Base-by-base conservation (phyloP, 2,797 vertebrate species). In the Molossus alvarezi region DNA sequence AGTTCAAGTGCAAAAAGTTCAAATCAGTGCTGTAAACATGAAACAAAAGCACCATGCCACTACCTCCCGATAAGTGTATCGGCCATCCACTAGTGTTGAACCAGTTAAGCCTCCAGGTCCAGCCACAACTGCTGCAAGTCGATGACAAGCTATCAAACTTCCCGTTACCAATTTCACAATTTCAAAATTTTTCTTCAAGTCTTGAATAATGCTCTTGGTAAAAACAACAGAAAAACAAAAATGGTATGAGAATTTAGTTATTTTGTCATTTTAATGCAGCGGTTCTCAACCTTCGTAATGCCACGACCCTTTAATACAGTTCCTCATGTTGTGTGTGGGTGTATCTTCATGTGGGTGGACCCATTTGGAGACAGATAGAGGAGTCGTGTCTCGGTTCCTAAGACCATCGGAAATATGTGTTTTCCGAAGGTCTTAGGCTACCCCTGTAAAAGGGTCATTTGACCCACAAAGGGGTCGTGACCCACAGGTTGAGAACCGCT, bases 141-240 rank as follows among this genome's bases (percentile, higher is more conserved):
- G 99, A 96, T 99, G 99, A 97, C 99, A 99, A 79, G 99, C 99
- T 96, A 99, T 99, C 5, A 99, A 98, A 92, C 99, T 99, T 86
- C 99, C 99, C 0, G 99, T 99, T 97, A 99, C 99, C 98, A 99
- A 89, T 96, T 99, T 99, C 95, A 99, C 99, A 3, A 99, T 99
- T 98, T 99, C 99, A 98, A 99, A 99, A 97, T 99, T 99, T 98
- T 99, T 99, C 99, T 99, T 99, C 98, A 99, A 98, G 98, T 99
- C 99, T 97, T 99, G 99, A 97, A 99, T 99, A 98, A 99, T 99
- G 98, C 99, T 99, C 99, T 99, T 98, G 85, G 96, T 3, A 96
- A 69, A 95, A 96, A 97, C 1, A 96, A 65, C 27, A 69, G 85
- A 67, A 91, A 91, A 93, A 94, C 45, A 69, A 87, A 96, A 55